Base-by-base conservation (phyloP, 2,113 vertebrate species). In the Chloroceryle aenea region DNA sequence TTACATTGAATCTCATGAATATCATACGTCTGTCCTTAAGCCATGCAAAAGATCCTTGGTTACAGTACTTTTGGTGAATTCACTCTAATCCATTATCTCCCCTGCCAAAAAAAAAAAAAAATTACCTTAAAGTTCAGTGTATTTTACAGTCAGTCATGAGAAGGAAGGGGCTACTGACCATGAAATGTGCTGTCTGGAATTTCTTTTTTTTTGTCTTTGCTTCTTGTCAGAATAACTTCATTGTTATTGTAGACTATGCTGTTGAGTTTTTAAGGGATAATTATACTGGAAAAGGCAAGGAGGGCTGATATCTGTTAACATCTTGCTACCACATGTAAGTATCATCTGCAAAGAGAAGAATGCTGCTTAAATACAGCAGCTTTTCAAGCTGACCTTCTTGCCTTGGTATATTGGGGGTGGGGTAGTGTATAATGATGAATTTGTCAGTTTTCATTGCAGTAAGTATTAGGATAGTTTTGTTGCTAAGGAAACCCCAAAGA, bases 401-500 rank as follows among this genome's bases (percentile, higher is more conserved):
- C 64, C 71, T 91, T 30, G 25, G n/a, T 67, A 38, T 6, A 3
- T 79, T 7, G 22, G 14, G 5, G 17, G 16, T 30, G 14, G 20
- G 16, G 5, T n/a, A n/a, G 9, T 5, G 9, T 58, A 30, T 73
- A 77, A 55, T 55, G 8, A n/a, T 62, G 61, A 81, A 66, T 92
- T 86, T 89, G 56, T 89, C 85, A 30, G 63, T 32, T 86, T 56
- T 95, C 2, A 3, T 34, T 81, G 68, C 83, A 90, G 2, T 50
- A 38, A 87, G 53, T 62, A 74, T 80, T 77, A 55, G 45, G 59
- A 73, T 86, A 74, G 38, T 19, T 80, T 92, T 92, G 64, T 89
- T 95, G 79, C 86, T 85, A 92, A 40, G 91, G 76, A 90, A 89
- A 87, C 55, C 25, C 47, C 26, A 74, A 86, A 77, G 38, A 87